Conservation (phyloP, 1,140 invertebrate genomes). For the Drosophila setifemur region DNA sequence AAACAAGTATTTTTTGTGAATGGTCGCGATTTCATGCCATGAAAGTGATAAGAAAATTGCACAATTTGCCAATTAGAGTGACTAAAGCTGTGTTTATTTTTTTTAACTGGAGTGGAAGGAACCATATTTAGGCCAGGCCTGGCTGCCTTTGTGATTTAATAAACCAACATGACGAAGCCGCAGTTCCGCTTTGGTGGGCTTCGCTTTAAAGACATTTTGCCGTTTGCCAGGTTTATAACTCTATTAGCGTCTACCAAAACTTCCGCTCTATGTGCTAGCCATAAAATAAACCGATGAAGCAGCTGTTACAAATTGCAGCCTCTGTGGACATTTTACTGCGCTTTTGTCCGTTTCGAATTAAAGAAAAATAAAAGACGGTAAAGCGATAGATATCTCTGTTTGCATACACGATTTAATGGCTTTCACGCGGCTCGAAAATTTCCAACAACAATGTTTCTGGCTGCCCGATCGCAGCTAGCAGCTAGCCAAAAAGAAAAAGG, state of each 20-base stretch:
- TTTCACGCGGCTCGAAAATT: slow-evolving; percentile 43
- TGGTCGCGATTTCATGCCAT: background rate
- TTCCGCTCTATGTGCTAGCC: slow-evolving; percentile 35
- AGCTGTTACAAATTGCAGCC: slow-evolving; percentile 16
- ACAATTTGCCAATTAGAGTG: slow-evolving; percentile 9
- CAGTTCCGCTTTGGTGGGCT: slow-evolving; percentile 44
- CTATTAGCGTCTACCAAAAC: slow-evolving; percentile 27
- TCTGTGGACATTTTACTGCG: slow-evolving; percentile 21
- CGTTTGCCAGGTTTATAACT: slow-evolving; percentile 15
- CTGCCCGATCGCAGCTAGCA: background rate
- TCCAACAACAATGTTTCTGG: background rate
- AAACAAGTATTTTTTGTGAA: too few species aligned
- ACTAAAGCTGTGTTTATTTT: background rate
- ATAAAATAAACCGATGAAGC: background rate
- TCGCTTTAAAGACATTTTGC: slow-evolving; percentile 4
- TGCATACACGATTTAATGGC: slow-evolving; percentile 25
- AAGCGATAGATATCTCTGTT: slow-evolving; percentile 29
- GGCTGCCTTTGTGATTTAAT: slow-evolving; percentile 32
- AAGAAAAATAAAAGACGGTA: background rate
- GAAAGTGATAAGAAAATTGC: slow-evolving; percentile 25
- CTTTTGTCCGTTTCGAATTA: too few species aligned
- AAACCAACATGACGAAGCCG: slow-evolving; percentile 3
- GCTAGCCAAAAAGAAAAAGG: slow-evolving; percentile 17
- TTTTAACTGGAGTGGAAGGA: background rate
- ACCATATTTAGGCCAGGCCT: slow-evolving; percentile 8